Conservation (phyloP, 2,888 invertebrate species). For the Tenthredo scrophulariae region DNA sequence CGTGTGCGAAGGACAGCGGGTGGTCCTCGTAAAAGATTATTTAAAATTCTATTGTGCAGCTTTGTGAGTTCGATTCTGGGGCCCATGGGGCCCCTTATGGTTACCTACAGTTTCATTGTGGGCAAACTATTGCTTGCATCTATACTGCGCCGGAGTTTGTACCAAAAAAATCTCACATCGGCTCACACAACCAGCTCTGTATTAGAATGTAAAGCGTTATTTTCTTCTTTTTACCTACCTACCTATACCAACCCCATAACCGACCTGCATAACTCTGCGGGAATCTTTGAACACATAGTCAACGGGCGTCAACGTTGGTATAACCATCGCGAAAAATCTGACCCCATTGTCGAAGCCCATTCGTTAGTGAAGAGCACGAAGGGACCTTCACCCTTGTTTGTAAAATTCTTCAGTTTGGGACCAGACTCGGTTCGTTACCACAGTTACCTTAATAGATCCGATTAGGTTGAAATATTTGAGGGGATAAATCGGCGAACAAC, state of each 20-base stretch:
- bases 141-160: not conserved
- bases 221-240: not conserved
- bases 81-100: not conserved
- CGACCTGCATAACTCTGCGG: slow-evolving; percentile 76
- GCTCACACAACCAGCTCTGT: not conserved
- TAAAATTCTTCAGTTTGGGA: slow-evolving; percentile 25
- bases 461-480: slow-evolving; percentile 30
- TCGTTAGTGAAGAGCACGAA: slow-evolving; percentile 19
- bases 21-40: slow-evolving; percentile 46
- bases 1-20: slow-evolving; percentile 48
- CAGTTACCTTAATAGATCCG: slow-evolving; percentile 43
- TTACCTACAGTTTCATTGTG: slow-evolving; percentile 37
- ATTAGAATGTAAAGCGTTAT: slow-evolving; percentile 36
- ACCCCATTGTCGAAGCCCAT: slow-evolving; percentile 17
- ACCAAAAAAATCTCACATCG: not conserved
- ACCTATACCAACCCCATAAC: not conserved
- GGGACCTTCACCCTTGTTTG: slow-evolving; percentile 34
- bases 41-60: slow-evolving; percentile 28
- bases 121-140: not conserved
- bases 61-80: not conserved
- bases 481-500: not conserved
- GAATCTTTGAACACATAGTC: slow-evolving; percentile 55
- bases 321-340: slow-evolving; percentile 8
- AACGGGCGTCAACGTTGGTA: slow-evolving; percentile 39
- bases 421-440: slow-evolving; percentile 38